Conservation (phyloP, 2,797 vertebrate species). For the Gephyroberyx darwinii region DNA sequence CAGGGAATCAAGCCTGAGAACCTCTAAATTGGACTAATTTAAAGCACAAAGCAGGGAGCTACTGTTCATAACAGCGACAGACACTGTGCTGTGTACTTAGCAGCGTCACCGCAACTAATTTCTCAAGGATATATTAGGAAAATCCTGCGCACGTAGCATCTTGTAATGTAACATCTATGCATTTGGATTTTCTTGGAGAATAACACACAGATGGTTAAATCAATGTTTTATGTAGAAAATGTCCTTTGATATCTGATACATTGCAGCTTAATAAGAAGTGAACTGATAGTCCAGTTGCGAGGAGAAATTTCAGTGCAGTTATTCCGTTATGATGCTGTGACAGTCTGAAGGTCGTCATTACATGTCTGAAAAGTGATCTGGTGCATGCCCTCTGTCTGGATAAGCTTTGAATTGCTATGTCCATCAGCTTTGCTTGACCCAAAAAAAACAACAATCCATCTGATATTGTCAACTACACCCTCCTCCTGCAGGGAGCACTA, state of each 20-base stretch:
- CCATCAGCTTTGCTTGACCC: constrained; percentile 24
- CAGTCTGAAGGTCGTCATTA: constrained; percentile 41
- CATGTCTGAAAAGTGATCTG: constrained; percentile 45
- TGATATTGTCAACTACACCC: constrained; percentile 63
- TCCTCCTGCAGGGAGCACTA: constrained; percentile 71
- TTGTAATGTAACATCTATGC: constrained; percentile 70
- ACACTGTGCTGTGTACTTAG: constrained; percentile 60
- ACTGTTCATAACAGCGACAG: constrained; percentile 49
- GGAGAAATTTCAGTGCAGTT: constrained; percentile 39
- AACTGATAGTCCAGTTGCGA: constrained; percentile 14
- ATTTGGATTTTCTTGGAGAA: constrained; percentile 53
- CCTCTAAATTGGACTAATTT: constrained; percentile 56
- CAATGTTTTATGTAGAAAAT: constrained; percentile 4
- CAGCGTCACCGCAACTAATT: constrained; percentile 56
- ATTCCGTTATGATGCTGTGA: constrained; percentile 45
- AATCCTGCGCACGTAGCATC: constrained; percentile 61
- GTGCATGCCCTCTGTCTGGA: constrained; percentile 33
- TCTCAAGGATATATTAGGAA: constrained; percentile 22
- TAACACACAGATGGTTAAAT: constrained; percentile 45
- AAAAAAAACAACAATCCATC: constrained; percentile 26
- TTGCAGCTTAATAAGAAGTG: constrained; percentile 26
- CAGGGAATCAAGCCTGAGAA: constrained; percentile 61
- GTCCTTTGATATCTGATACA: no score
- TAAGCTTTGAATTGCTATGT: constrained; percentile 33
- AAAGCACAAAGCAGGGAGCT: constrained; percentile 76